Conservation (phyloP, 2,797 vertebrate genomes). For the Perodicticus potto region DNA sequence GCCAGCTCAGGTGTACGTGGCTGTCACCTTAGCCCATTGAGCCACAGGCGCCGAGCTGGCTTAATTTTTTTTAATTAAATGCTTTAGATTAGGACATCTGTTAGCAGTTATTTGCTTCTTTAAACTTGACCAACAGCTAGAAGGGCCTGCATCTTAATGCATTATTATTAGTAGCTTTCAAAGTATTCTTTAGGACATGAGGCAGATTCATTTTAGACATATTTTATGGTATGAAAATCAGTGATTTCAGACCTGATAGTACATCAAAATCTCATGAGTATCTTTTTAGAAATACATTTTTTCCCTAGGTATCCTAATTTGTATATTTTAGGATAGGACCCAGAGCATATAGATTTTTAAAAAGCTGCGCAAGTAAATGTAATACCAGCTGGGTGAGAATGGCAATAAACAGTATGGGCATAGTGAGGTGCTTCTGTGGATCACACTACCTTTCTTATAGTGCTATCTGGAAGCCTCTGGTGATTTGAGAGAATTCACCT, state of each 20-base stretch:
- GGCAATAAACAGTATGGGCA: neutral
- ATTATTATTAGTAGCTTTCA: conserved; percentile 5
- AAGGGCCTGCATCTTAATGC: neutral
- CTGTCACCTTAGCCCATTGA: too few species aligned
- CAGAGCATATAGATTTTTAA: conserved; percentile 1
- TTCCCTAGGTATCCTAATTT: neutral
- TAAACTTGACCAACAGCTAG: neutral
- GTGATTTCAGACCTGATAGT: conserved; percentile 3
- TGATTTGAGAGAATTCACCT: neutral
- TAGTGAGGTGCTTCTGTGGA: neutral
- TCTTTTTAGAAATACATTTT: neutral
- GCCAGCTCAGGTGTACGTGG: too few species aligned
- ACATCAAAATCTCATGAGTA: neutral
- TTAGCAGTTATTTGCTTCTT: conserved; percentile 25
- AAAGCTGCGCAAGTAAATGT: conserved; percentile 3
- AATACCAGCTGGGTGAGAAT: neutral
- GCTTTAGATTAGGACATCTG: neutral
- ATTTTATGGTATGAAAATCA: conserved; percentile 16
- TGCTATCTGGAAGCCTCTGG: neutral
- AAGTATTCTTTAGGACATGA: neutral
- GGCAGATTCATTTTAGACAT: neutral
- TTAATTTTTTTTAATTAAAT: conserved; percentile 13
- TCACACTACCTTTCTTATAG: neutral
- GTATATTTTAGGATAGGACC: neutral
- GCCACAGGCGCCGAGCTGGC: neutral